Base-by-base conservation (phyloP, 2,888 invertebrate species). In the Drosophila antonietae region DNA sequence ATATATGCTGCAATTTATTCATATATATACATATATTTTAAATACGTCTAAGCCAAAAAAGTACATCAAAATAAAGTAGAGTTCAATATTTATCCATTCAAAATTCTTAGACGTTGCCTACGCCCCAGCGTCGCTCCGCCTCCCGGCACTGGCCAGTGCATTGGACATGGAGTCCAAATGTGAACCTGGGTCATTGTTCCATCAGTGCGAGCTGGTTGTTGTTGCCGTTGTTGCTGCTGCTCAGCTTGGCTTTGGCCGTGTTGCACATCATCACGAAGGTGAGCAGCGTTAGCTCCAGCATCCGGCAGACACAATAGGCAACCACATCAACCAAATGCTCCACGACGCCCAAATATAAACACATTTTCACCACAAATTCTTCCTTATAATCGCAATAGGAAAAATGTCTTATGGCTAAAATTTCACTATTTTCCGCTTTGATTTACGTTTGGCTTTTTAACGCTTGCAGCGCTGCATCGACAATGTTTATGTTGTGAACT, bases 281-380 rank as follows among this genome's bases (percentile, higher is more conserved):
- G 65, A 88, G 61, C 65, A 92, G 68, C n/a, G 90, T 83, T 41
- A 88, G 69, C 81, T 92, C 91, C 78, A 91, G 55, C 65, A 90
- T 83, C 31, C 89, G 91, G 78, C 90, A 90, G 53, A 91, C 86
- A 69, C 90, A 90, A 71, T 82, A 91, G 60, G 88, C 90, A 58
- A 89, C 88, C 75, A 90, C 78, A 75, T 91, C 91, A 70, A 90
- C 76, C 64, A 91, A 75, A 60, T 90, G 78, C 59, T 88, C 89
- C 64, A 81, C 79, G 41, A 88, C 92, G 37, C 88, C 91, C 81
- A 91, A 85, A 55, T 91, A 91, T 63, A 91, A 71, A 65, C 92
- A 92, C 91, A 92, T 91, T 68, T 60, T 15, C 23, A 28, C 23
- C 33, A 23, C 20, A 14, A 37, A 23, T 3, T 23, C 47, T 14